These are phyloP conservation scores for Masticophis lateralis DNA, from an alignment of 2,797 vertebrate species.

Conservation along the genomic window DNA sequence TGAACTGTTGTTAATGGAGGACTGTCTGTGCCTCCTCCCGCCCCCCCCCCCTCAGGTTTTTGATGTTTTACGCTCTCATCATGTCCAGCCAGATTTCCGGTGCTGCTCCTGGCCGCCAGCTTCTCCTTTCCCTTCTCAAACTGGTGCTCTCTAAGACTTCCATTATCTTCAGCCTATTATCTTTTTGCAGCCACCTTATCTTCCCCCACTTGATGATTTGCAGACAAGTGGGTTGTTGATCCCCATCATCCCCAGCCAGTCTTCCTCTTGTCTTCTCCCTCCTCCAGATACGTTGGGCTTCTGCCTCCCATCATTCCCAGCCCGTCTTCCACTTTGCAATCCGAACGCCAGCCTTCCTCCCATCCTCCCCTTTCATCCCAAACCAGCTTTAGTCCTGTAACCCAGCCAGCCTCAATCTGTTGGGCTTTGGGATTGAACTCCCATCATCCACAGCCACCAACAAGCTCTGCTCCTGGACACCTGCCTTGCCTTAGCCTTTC, in stretches of 20 bases:
- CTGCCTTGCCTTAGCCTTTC: neutral
- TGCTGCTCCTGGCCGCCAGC: neutral
- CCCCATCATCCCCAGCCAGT: neutral
- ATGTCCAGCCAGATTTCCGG: neutral
- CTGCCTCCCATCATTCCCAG: neutral
- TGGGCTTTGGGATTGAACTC: neutral
- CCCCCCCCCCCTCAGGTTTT: fast-evolving
- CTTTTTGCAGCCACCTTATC: neutral
- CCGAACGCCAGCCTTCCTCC: neutral
- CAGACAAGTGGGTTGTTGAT: neutral
- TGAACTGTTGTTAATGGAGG: neutral
- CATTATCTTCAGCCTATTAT: neutral
- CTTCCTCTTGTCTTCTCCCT: neutral
- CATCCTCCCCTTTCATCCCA: neutral
- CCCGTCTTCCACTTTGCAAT: neutral
- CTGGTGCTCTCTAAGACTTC: neutral
- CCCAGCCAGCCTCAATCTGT: neutral
- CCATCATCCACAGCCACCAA: neutral
- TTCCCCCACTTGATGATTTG: neutral
- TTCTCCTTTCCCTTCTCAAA: neutral
- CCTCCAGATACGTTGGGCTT: neutral
- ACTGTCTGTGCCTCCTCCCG: neutral
- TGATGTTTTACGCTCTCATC: neutral
- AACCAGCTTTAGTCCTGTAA: neutral
- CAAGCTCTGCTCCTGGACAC: neutral